These are phyloP conservation scores for Crepidodera aurea DNA, from an alignment of 2,888 invertebrate species.

Conservation along the genomic window DNA sequence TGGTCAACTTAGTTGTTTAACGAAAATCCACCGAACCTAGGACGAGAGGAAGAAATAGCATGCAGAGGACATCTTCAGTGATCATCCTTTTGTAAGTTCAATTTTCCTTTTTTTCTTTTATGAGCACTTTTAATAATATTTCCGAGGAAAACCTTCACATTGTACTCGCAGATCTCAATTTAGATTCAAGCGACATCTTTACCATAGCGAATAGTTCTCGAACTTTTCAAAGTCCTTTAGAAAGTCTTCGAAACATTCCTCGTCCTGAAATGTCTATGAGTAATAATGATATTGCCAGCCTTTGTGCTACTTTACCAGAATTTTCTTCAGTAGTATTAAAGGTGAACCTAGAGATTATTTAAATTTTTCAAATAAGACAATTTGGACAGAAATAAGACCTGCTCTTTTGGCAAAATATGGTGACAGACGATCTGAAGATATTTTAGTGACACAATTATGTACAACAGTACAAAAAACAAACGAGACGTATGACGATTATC, in stretches of 20 bases:
- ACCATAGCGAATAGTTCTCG: neutral
- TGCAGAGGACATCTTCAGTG: conserved; percentile 7
- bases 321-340: neutral
- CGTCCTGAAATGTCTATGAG: neutral
- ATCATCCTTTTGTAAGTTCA: conserved; percentile 14
- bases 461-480: neutral
- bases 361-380: neutral
- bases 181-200: neutral
- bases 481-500: neutral
- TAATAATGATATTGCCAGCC: neutral
- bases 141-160: neutral
- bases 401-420: neutral
- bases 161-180: neutral
- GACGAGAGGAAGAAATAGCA: neutral
- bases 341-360: conserved; percentile 1
- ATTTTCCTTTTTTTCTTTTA: conserved; percentile 1
- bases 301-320: neutral
- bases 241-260: neutral
- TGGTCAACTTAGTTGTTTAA: neutral
- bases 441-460: neutral
- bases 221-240: neutral
- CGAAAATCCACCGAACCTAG: neutral
- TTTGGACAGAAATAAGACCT: neutral
- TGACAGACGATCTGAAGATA: conserved; percentile 2
- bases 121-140: conserved; percentile 8